These are phyloP conservation scores for Trichonephila inaurata DNA, from an alignment of 1,140 invertebrate species.

Conservation along the genomic window DNA sequence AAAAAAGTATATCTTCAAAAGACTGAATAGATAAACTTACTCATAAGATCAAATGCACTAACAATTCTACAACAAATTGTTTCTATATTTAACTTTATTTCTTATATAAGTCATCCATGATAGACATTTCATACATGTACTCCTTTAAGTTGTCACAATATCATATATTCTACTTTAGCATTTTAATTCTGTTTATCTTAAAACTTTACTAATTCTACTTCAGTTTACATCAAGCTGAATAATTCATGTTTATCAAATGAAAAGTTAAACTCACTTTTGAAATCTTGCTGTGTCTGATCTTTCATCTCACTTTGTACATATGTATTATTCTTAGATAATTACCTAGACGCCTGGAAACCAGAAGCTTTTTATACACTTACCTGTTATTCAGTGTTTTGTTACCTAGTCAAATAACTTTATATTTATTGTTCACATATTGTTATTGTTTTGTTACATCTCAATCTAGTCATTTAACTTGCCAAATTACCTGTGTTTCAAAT, in stretches of 20 bases:
- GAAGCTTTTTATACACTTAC: constrained; percentile 76
- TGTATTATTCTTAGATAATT: constrained; percentile 75
- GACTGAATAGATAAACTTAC: background rate
- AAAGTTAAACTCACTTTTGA: constrained; percentile 55
- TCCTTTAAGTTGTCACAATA: background rate
- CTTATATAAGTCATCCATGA: background rate
- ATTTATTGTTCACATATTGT: constrained; percentile 70
- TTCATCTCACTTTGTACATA: constrained; percentile 76
- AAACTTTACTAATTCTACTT: background rate
- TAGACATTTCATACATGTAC: background rate
- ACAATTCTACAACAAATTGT: background rate
- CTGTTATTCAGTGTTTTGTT: constrained; percentile 74
- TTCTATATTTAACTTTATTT: background rate
- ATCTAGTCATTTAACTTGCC: constrained; percentile 75
- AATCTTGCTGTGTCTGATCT: constrained; percentile 64
- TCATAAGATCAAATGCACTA: background rate
- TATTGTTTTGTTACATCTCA: constrained; percentile 47
- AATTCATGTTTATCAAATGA: constrained; percentile 51
- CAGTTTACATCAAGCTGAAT: constrained; percentile 37
- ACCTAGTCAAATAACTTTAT: constrained; percentile 73
- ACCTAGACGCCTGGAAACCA: constrained; percentile 68
- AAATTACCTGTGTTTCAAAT: constrained; percentile 58
- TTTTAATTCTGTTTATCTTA: background rate
- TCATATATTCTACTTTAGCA: background rate
- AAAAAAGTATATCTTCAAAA: background rate